Base-by-base conservation (phyloP, 2,888 invertebrate species). In the Cotesia congregata region DNA sequence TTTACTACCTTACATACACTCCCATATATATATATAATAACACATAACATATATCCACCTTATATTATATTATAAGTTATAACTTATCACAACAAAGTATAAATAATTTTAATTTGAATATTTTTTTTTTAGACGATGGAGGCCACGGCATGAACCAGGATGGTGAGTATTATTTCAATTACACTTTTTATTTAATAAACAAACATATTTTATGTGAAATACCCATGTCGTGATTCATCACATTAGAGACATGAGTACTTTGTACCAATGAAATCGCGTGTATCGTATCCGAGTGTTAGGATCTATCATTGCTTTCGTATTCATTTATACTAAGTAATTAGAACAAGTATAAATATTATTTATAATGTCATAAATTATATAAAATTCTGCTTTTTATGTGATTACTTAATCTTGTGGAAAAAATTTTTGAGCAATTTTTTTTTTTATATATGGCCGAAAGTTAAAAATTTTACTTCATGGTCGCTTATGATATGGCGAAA, bases 71-170 rank as follows among this genome's bases (percentile, higher is more conserved):
- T 50, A 50, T 50, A 50, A 50, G n/a, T 67, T 41, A 67, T 40
- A 67, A 67, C 5, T 41, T 20, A 67, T 40, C 67, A n/a, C 67
- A 15, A 39, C 40, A 39, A 67, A 41, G 50, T 69, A 9, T 41
- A 17, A 64, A 69, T 61, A 17, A 41, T 60, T 72, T 61, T 5
- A 38, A 65, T 67, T 67, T 77, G 39, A 30, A 76, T 17, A 72
- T 75, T 78, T 82, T 83, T 76, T 77, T 80, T 78, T 78, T 82
- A 88, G 88, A 88, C 85, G 88, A 88, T 80, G 87, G 86, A 72
- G 81, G 86, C 80, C 88, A 88, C 80, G 88, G 88, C 77, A 88
- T 87, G 86, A 88, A 88, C 82, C 88, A 88, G 83, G 88, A 88
- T 80, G 88, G 88, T 88, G 85, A 88, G 88, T 87, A 69, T 30